phyloP scores from a whole-genome alignment of 2,113 vertebrate species.

The Tor tambroides region DNA sequence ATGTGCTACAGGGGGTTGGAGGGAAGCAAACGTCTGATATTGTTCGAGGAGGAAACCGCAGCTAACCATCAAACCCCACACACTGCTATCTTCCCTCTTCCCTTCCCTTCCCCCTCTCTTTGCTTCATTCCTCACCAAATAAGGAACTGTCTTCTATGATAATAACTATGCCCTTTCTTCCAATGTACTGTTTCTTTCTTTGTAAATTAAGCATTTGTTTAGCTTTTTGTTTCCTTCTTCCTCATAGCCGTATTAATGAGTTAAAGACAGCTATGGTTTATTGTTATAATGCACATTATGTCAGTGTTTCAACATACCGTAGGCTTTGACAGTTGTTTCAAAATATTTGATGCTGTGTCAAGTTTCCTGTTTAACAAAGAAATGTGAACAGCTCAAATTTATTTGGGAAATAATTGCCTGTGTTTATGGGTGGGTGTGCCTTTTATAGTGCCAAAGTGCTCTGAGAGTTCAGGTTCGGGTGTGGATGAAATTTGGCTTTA shows the following conservation, averaged over 20 bases:
- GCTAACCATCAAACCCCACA: slow-evolving; percentile 31
- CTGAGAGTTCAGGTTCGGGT: neutral
- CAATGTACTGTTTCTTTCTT: slow-evolving; percentile 16
- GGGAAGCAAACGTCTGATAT: slow-evolving; percentile 65
- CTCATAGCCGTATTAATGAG: slow-evolving; percentile 72
- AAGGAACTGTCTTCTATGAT: slow-evolving; percentile 45
- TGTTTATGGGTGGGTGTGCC: neutral
- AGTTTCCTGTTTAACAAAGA: neutral
- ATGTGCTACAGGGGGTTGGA: slow-evolving; percentile 70
- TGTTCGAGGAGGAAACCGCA: slow-evolving; percentile 65
- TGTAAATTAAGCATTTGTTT: slow-evolving; percentile 23
- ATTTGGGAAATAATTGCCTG: neutral
- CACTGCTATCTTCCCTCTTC: slow-evolving; percentile 46
- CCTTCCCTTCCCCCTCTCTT: neutral
- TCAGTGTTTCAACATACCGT: neutral
- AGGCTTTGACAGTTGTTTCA: slow-evolving; percentile 37
- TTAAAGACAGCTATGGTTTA: slow-evolving; percentile 68
- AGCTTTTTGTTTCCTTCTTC: slow-evolving; percentile 62
- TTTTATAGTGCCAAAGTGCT: neutral
- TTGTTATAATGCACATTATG: too few species aligned
- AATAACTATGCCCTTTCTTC: slow-evolving; percentile 2
- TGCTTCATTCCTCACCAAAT: slow-evolving; percentile 40
- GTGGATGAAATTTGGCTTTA: too few species aligned
- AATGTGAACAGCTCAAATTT: neutral
- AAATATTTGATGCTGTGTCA: neutral